Percentiles rank a stretch among this genome's conserved stretches.
Evolutionary conservation across 2,797 vertebrate genomes (phyloP).

Genomic region (Falco rusticolus): DNA sequence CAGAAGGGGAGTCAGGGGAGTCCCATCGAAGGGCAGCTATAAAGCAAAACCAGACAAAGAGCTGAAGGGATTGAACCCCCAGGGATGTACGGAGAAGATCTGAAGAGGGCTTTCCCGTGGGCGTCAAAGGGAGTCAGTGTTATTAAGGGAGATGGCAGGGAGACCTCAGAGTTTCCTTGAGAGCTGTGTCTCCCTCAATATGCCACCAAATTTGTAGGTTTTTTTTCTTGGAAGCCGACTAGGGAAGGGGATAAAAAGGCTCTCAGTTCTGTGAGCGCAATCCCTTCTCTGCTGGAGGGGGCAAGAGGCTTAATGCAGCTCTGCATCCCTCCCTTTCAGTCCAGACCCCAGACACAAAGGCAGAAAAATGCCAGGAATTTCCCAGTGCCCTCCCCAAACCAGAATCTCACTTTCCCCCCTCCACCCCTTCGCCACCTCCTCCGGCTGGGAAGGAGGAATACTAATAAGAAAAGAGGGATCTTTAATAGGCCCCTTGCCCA

Average conservation of each 20-base stretch:
- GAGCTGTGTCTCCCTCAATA: not conserved
- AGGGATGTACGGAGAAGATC: not conserved
- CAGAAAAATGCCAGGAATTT: slow-evolving; percentile 80
- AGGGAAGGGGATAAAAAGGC: slow-evolving; percentile 8
- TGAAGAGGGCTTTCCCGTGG: not conserved
- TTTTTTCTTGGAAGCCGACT: not conserved
- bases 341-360: slow-evolving; percentile 78
- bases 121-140: not conserved
- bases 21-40: not conserved
- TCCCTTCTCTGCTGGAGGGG: slow-evolving; percentile 67
- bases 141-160: not conserved
- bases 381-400: slow-evolving; percentile 63
- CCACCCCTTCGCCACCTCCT: not conserved
- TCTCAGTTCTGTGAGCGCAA: not conserved
- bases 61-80: not conserved
- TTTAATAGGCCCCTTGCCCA: not conserved
- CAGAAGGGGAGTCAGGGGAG: not conserved
- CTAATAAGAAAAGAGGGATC: not conserved
- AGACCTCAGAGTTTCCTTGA: not conserved
- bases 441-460: slow-evolving; percentile 10
- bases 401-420: slow-evolving; percentile 12
- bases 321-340: slow-evolving; percentile 60
- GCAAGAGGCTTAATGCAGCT: slow-evolving; percentile 49
- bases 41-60: not conserved
- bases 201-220: not conserved